A percentile compares a stretch with the other conserved stretches of the same genome.
These are phyloP conservation scores for Hemaris fuciformis DNA, from an alignment of 2,888 invertebrate genomes.

Conservation along the genomic window DNA sequence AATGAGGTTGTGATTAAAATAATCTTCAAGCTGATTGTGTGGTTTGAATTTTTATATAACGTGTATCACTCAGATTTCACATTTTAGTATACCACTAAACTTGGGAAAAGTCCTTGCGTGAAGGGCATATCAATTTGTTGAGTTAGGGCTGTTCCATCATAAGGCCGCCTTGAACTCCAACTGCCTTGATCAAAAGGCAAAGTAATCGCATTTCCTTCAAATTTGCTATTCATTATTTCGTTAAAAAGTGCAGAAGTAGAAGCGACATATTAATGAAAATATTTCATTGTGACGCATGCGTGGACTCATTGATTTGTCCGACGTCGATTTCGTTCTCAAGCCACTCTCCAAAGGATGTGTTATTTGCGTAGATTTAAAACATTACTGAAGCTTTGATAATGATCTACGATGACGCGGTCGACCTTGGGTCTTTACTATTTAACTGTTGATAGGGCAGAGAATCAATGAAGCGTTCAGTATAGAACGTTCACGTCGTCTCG, in stretches of 20 bases:
- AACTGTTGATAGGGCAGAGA: conserved; percentile 18
- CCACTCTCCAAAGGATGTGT: conserved; percentile 33
- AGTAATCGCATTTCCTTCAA: background rate
- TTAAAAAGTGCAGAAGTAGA: background rate
- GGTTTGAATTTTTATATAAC: background rate
- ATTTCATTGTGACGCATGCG: conserved; percentile 71
- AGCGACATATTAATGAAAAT: conserved; percentile 31
- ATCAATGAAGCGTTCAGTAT: conserved; percentile 27
- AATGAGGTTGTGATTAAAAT: background rate
- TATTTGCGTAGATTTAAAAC: conserved; percentile 15
- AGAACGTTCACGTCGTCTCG: conserved; percentile 13
- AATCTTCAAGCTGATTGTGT: background rate
- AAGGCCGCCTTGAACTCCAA: conserved; percentile 1
- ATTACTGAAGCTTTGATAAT: conserved; percentile 17
- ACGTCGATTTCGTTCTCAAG: conserved; percentile 53
- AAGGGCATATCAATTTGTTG: conserved; percentile 28
- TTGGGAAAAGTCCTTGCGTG: conserved; percentile 21
- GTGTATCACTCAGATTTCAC: background rate
- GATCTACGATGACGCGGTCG: background rate
- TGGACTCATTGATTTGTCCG: conserved; percentile 68
- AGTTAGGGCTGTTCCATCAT: conserved; percentile 18
- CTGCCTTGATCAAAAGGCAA: background rate
- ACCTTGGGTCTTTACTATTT: conserved; percentile 24
- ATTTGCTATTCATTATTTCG: background rate
- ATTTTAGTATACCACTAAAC: conserved; percentile 15